These are phyloP conservation scores for Acleris literana DNA, from an alignment of 2,888 invertebrate species.

Conservation along the genomic window DNA sequence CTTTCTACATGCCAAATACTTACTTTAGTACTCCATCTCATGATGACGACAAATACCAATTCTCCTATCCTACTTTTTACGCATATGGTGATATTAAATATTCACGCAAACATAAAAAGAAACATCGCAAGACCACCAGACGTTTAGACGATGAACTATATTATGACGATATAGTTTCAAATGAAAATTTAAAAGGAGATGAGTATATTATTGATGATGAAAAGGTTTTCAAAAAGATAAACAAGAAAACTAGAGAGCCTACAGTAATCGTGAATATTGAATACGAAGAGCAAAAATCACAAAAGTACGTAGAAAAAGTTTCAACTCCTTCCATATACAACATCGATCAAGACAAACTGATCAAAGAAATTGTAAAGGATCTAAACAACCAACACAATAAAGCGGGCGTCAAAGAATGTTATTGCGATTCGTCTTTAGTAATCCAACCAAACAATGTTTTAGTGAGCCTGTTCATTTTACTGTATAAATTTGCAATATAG, in stretches of 20 bases:
- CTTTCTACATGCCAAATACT: constrained; percentile 50
- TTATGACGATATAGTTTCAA: constrained; percentile 14
- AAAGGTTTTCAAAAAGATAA: not conserved
- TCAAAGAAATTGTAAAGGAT: constrained; percentile 31
- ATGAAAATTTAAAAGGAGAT: not conserved
- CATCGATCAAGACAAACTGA: constrained; percentile 22
- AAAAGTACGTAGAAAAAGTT: no score
- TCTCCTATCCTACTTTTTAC: constrained; percentile 48
- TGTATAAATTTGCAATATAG: constrained; percentile 1
- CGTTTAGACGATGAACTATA: constrained; percentile 24
- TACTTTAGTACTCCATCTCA: constrained; percentile 46
- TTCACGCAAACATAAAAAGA: constrained; percentile 10
- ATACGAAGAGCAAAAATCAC: not conserved
- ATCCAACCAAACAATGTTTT: constrained; percentile 12
- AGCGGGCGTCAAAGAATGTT: constrained; percentile 18
- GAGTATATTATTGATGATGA: constrained; percentile 5
- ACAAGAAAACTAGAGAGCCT: not conserved
- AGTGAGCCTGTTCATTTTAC: constrained; percentile 7
- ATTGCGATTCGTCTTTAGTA: constrained; percentile 22
- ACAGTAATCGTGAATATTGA: not conserved
- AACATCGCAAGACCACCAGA: constrained; percentile 20
- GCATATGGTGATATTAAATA: no score
- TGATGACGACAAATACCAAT: constrained; percentile 39
- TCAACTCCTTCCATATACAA: constrained; percentile 5
- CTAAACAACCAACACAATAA: constrained; percentile 20